These are phyloP conservation scores for Umimayanthus chanpuru DNA, from an alignment of 92 coral and sea anemone genomes.

Conservation along the genomic window DNA sequence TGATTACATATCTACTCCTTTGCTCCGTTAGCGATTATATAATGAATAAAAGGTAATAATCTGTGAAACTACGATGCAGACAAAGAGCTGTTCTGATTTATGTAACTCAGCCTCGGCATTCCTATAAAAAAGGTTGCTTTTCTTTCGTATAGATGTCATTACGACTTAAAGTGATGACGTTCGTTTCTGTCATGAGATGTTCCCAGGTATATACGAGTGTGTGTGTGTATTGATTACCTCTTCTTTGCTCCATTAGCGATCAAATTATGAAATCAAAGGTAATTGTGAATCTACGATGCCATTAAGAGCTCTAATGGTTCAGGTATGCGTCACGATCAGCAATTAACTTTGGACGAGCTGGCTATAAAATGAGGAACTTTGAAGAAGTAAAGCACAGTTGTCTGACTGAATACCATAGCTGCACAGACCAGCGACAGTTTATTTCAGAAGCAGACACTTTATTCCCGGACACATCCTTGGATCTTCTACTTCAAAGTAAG, in stretches of 20 bases:
- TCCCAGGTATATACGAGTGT: too few relatives aligned
- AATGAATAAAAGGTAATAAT: too few relatives aligned
- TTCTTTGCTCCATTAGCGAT: background rate
- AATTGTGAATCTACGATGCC: background rate
- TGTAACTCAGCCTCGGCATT: too few relatives aligned
- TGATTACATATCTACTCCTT: too few relatives aligned
- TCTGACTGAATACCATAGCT: background rate
- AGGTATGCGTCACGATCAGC: background rate
- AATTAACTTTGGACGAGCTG: background rate
- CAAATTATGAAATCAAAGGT: background rate
- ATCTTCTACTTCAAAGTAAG: background rate
- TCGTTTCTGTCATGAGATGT: too few relatives aligned
- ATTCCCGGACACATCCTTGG: background rate
- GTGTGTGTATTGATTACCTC: background rate
- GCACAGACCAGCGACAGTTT: background rate
- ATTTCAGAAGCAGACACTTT: background rate
- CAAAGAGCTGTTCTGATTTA: too few relatives aligned
- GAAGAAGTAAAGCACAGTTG: background rate
- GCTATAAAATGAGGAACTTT: background rate
- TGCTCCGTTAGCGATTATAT: too few relatives aligned
- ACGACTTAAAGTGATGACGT: too few relatives aligned
- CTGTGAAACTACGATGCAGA: too few relatives aligned
- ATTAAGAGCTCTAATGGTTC: background rate
- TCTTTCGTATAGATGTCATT: too few relatives aligned
- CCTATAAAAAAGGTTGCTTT: too few relatives aligned